phyloP scores from a whole-genome alignment of 2,888 invertebrate species.

The Bombylius major region DNA sequence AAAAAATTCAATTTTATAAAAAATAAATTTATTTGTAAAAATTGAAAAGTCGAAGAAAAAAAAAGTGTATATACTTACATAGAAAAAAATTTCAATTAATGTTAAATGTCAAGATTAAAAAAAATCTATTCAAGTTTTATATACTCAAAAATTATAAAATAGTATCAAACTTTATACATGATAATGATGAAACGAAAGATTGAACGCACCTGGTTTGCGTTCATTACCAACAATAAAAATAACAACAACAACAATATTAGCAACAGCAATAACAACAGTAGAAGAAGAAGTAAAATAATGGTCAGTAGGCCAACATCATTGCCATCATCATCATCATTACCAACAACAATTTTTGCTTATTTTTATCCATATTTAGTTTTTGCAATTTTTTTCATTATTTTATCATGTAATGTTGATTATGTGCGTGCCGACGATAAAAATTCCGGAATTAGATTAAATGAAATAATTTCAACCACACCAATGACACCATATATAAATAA shows the following conservation, averaged over 20 bases:
- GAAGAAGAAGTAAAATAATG: neutral
- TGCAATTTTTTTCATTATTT: neutral
- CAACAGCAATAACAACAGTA: no score
- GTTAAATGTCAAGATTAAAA: no score
- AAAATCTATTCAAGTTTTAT: no score
- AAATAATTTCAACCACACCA: slow-evolving; percentile 1
- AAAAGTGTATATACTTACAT: no score
- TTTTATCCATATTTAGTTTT: neutral
- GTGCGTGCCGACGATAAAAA: slow-evolving; percentile 1
- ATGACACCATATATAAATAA: neutral
- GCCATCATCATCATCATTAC: neutral
- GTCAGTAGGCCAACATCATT: slow-evolving; percentile 5
- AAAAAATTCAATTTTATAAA: no score
- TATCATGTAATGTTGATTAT: slow-evolving; percentile 1
- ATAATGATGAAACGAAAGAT: slow-evolving; percentile 1
- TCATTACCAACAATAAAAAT: neutral
- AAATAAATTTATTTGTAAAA: no score
- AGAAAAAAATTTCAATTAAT: no score
- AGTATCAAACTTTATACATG: no score
- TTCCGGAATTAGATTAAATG: neutral
- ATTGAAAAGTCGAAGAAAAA: no score
- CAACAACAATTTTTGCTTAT: no score
- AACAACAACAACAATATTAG: no score
- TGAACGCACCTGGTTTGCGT: slow-evolving; percentile 1
- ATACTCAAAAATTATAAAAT: no score